Evolutionary conservation across 2,797 vertebrate species (phyloP).

Genomic region (Xerus rutilus): DNA sequence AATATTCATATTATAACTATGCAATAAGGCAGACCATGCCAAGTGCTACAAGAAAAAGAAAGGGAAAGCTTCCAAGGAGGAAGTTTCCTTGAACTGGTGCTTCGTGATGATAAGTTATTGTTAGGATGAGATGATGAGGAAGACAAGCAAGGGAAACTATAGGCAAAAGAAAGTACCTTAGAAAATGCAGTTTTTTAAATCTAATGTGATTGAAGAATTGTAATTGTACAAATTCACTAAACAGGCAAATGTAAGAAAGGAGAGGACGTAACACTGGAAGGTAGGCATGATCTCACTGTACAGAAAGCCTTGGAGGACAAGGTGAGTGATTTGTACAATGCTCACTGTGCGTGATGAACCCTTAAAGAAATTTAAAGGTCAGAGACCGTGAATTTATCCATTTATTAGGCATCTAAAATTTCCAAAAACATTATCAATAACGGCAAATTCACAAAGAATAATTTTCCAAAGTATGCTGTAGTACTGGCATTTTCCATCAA

Average conservation of each 20-base stretch:
- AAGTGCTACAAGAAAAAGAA: neutral
- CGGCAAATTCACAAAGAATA: conserved; percentile 29
- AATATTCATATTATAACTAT: neutral
- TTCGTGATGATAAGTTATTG: neutral
- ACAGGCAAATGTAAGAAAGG: neutral
- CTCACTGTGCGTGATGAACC: neutral
- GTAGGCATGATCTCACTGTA: neutral
- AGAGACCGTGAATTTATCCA: neutral
- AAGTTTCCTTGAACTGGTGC: neutral
- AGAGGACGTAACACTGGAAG: neutral
- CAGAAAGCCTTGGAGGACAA: neutral
- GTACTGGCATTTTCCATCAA: conserved; percentile 45
- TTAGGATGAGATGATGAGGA: neutral
- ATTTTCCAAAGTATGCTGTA: neutral
- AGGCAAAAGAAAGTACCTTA: neutral
- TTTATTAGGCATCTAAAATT: conserved; percentile 37
- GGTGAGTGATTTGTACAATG: neutral
- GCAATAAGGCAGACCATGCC: neutral
- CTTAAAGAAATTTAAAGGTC: conserved; percentile 51
- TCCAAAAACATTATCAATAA: conserved; percentile 54
- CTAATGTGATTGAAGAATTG: neutral
- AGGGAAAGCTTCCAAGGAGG: neutral
- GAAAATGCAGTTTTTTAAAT: neutral
- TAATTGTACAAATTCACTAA: neutral
- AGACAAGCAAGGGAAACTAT: neutral